Conservation (phyloP, 2,797 vertebrate genomes). For the Cuculus canorus region DNA sequence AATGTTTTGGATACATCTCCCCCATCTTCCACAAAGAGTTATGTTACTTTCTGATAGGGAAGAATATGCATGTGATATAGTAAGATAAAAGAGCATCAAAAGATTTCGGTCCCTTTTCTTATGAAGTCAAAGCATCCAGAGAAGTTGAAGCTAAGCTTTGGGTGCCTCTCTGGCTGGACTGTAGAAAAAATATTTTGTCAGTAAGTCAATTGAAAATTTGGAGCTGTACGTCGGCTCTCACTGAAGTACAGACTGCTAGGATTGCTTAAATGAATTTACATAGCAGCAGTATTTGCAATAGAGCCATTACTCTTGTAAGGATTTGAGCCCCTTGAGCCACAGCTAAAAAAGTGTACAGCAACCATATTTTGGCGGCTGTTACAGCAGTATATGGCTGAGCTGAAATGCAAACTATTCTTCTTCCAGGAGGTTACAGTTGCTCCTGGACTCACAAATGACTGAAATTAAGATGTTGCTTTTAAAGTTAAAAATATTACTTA, state of each 20-base stretch:
- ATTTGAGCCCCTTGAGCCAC: background rate
- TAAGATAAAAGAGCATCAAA: background rate
- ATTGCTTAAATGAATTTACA: background rate
- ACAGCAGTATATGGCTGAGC: background rate
- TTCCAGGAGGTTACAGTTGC: background rate
- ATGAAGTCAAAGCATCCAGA: too few species aligned
- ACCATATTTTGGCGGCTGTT: background rate
- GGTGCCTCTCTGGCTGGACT: background rate
- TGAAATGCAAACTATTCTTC: background rate
- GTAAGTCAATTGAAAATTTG: constrained; percentile 6
- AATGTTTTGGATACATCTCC: background rate
- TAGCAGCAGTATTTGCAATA: background rate
- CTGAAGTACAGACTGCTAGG: background rate
- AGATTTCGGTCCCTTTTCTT: background rate
- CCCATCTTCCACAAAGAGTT: too few species aligned
- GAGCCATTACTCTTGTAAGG: background rate
- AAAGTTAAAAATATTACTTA: background rate
- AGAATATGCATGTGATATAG: background rate
- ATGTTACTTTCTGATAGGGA: background rate
- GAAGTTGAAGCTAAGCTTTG: background rate
- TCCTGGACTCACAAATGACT: background rate
- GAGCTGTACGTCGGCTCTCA: background rate
- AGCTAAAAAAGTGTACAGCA: background rate
- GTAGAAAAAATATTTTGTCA: constrained; percentile 26
- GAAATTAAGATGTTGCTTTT: background rate